Evolutionary conservation across 2,888 invertebrate species (phyloP).

Genomic region (Sceliomorpha sp.): DNA sequence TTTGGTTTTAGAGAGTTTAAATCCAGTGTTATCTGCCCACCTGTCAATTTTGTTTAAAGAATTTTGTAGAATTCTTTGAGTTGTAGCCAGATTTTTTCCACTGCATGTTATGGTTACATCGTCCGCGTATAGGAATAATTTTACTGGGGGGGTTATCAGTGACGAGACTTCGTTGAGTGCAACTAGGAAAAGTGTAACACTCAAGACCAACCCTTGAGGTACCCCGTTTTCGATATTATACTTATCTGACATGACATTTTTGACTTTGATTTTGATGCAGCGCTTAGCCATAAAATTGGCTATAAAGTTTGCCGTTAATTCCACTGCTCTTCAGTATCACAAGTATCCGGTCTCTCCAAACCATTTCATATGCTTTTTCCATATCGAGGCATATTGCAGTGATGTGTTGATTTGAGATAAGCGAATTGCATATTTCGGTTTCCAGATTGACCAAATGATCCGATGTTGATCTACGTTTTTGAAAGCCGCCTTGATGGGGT

Average conservation of each 20-base stretch:
- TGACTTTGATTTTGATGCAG: constrained; percentile 28
- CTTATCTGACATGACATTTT: constrained; percentile 12
- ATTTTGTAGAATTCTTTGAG: constrained; percentile 15
- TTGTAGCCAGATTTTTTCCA: constrained; percentile 29
- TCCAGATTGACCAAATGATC: background rate
- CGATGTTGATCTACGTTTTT: too few relatives aligned
- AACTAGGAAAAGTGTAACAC: constrained; percentile 30
- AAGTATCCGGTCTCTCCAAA: constrained; percentile 9
- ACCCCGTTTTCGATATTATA: constrained; percentile 12
- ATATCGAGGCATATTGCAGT: constrained; percentile 42
- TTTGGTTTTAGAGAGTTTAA: constrained; percentile 1
- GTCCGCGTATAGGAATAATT: constrained; percentile 29
- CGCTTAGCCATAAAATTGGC: too few relatives aligned
- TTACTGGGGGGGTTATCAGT: constrained; percentile 25
- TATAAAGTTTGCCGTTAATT: background rate
- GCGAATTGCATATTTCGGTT: background rate
- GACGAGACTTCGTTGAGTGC: constrained; percentile 28
- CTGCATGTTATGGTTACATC: constrained; percentile 27
- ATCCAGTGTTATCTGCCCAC: constrained; percentile 1
- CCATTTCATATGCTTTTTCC: constrained; percentile 50
- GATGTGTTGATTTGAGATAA: constrained; percentile 37
- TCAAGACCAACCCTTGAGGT: constrained; percentile 30
- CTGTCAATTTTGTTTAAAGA: background rate
- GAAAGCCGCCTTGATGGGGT: too few relatives aligned
- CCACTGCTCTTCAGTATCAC: background rate